phyloP scores from a whole-genome alignment of 1,140 invertebrate species.

The Lycorma delicatula region DNA sequence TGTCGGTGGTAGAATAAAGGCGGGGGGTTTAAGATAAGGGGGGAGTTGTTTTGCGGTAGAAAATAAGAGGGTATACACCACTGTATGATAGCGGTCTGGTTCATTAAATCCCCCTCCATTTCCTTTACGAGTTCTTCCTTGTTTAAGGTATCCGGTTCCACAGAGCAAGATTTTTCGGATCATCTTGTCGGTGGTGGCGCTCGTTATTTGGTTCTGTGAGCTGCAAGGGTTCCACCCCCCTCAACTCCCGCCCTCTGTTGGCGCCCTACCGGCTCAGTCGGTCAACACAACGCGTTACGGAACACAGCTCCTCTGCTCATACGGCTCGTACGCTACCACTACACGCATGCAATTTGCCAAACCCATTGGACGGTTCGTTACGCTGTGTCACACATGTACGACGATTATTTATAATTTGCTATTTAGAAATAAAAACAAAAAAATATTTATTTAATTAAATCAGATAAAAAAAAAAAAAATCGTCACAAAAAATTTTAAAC shows the following conservation, averaged over 20 bases:
- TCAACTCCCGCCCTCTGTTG: neutral
- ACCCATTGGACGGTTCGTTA: too few species aligned
- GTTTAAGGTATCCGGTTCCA: conserved; percentile 4
- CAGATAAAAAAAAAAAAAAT: too few species aligned
- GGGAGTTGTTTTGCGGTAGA: neutral
- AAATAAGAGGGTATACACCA: neutral
- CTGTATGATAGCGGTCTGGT: too few species aligned
- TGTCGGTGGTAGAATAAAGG: neutral
- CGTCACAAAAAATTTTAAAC: too few species aligned
- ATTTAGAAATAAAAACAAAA: too few species aligned
- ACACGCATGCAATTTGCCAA: too few species aligned
- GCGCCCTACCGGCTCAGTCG: conserved; percentile 2
- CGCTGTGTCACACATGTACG: too few species aligned
- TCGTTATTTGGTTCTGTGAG: conserved; percentile 12
- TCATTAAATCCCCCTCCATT: conserved; percentile 3
- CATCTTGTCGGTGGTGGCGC: conserved; percentile 9
- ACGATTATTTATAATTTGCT: too few species aligned
- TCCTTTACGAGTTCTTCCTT: conserved; percentile 1
- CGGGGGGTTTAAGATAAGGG: neutral
- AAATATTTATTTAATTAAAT: too few species aligned
- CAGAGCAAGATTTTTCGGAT: conserved; percentile 17
- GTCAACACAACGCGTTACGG: neutral
- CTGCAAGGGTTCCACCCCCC: conserved; percentile 3
- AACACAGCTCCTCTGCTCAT: neutral
- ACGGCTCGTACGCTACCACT: too few species aligned